Evolutionary conservation across 1,140 invertebrate species (phyloP).

Genomic region (Acromyrmex heyeri): DNA sequence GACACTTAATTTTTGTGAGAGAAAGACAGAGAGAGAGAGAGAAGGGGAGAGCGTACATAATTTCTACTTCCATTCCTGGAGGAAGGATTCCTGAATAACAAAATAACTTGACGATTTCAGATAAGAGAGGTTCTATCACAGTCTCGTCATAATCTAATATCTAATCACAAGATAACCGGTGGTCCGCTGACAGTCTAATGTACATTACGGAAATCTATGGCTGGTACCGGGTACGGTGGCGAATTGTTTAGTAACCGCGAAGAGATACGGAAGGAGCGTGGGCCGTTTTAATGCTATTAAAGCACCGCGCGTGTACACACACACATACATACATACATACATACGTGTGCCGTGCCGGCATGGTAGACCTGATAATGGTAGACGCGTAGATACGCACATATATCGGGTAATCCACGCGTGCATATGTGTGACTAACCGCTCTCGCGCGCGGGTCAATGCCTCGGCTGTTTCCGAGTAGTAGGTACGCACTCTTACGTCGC

Average conservation of each 20-base stretch:
- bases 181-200: not conserved
- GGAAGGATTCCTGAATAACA: not conserved
- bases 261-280: not conserved
- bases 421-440: slow-evolving; percentile 77
- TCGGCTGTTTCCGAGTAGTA: slow-evolving; percentile 76
- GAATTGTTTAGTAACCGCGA: slow-evolving; percentile 39
- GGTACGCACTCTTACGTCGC: slow-evolving; percentile 64
- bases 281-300: slow-evolving; percentile 60
- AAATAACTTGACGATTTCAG: not conserved
- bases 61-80: not conserved
- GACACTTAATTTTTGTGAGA: no score
- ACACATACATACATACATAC: no score
- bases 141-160: not conserved
- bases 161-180: not conserved
- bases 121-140: not conserved
- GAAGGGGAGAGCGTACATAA: not conserved
- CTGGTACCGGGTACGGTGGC: slow-evolving; percentile 11
- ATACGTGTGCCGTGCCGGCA: not conserved
- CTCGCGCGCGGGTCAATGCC: slow-evolving; percentile 81
- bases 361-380: not conserved
- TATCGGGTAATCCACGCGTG: slow-evolving; percentile 64
- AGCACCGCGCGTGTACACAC: not conserved
- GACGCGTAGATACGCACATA: not conserved
- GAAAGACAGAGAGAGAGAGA: not conserved
- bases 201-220: slow-evolving; percentile 25